phyloP scores from a whole-genome alignment of 2,797 vertebrate species.

The Lophius americanus region DNA sequence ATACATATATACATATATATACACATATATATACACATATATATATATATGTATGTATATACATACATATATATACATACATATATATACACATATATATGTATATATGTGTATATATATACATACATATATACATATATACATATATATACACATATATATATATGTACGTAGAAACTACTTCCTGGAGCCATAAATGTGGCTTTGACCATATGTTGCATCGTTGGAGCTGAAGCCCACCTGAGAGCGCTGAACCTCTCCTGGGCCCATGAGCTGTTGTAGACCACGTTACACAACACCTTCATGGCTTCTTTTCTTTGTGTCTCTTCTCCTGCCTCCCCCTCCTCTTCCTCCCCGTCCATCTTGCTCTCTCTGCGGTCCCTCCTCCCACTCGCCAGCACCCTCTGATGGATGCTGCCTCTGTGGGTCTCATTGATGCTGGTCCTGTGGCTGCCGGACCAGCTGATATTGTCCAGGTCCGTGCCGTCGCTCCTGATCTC shows the following conservation, averaged over 20 bases:
- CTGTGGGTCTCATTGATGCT: slow-evolving; percentile 56
- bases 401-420: slow-evolving; percentile 52
- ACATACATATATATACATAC: too few relatives aligned
- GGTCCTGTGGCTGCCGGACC: slow-evolving; percentile 49
- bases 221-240: slow-evolving; percentile 42
- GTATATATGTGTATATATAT: too few relatives aligned
- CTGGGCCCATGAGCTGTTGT: slow-evolving; percentile 85
- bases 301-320: slow-evolving; percentile 84
- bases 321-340: slow-evolving; percentile 68
- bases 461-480: slow-evolving; percentile 55
- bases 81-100: too few relatives aligned
- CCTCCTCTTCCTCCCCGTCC: slow-evolving; percentile 60
- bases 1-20: too few relatives aligned
- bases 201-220: background rate
- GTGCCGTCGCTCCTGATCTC: slow-evolving; percentile 47
- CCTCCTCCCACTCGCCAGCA: slow-evolving; percentile 67
- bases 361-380: slow-evolving; percentile 73
- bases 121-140: too few relatives aligned
- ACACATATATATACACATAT: too few relatives aligned
- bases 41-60: too few relatives aligned
- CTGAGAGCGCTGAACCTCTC: slow-evolving; percentile 80
- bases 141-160: too few relatives aligned
- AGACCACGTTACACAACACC: slow-evolving; percentile 83
- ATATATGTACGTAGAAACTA: too few relatives aligned
- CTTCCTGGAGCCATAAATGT: too few relatives aligned